Evolutionary conservation across 2,888 invertebrate species (phyloP), one percentile per base, ranked within the genome.

Genomic region (Drosophila longiperda): DNA sequence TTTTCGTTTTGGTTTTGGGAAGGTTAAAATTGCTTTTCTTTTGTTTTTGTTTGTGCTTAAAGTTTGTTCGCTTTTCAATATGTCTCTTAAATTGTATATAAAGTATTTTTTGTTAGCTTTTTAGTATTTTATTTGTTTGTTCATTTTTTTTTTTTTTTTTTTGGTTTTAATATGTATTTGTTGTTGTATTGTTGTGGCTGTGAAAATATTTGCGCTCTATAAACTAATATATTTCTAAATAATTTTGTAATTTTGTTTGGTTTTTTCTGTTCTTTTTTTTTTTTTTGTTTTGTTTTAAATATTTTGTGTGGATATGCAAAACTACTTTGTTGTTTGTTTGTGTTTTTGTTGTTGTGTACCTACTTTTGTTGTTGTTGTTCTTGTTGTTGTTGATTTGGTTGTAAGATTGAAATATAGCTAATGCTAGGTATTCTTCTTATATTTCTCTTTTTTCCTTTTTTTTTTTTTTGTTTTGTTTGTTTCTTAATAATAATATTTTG

Each of bases 291-390:
- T 23, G 45, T 23, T 57, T 78, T 63, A 64, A 49, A 59, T 57
- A 73, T 75, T 73, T 74, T 66, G 75, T 87, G 70, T 76, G 89
- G 91, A 91, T 92, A 88, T 92, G 92, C 90, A 91, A 92, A 87
- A 91, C 91, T 92, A 91, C 92, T 85, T 91, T 92, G 91, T 91
- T 91, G 90, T 92, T 89, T 85, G 73, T 71, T 75, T 62, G 75
- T 69, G 52, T 82, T 12, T 7, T 45, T 76, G 57, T 69, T 75
- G 40, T 71, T 60, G 52, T 80, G 33, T 69, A 66, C 66, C 90
- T 92, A 90, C 91, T 83, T 90, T 90, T 87, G 69, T 75, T 71
- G 55, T 83, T 76, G 64, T 73, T 49, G 55, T 83, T 76, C 63
- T 73, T 49, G 48, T 69, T 58, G 34, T 50, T 75, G 69, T 55